These are phyloP conservation scores for Poecilia velifera DNA, from an alignment of 2,797 vertebrate species.

Conservation along the genomic window DNA sequence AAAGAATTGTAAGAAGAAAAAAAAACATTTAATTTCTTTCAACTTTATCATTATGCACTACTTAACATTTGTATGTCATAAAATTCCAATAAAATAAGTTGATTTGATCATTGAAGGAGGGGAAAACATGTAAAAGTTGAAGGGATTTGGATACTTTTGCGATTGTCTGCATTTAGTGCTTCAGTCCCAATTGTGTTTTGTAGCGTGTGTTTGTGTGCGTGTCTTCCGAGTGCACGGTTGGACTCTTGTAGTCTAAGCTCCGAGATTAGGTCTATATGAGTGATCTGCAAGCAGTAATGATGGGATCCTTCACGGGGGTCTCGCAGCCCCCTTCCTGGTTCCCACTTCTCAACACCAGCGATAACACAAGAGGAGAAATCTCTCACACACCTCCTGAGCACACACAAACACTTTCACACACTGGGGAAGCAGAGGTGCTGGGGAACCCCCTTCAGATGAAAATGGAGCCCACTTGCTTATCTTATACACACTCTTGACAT, in stretches of 20 bases:
- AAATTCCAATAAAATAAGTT: neutral
- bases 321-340: constrained; percentile 50
- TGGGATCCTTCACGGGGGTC: constrained; percentile 40
- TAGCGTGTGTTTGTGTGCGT: neutral
- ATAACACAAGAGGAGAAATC: constrained; percentile 64
- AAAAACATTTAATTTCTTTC: neutral
- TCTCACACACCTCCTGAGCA: constrained; percentile 26
- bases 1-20: neutral
- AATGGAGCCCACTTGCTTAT: constrained; percentile 53
- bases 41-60: neutral
- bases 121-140: neutral
- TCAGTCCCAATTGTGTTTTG: too few relatives aligned
- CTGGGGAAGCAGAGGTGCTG: constrained; percentile 49
- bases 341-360: constrained; percentile 68
- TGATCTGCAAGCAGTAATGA: constrained; percentile 15
- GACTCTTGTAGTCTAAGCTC: neutral
- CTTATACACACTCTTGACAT: constrained; percentile 37
- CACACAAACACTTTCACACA: constrained; percentile 34
- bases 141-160: neutral
- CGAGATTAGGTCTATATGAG: neutral
- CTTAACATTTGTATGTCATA: neutral
- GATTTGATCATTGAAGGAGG: too few relatives aligned
- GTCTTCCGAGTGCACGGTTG: neutral
- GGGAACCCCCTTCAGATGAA: constrained; percentile 56
- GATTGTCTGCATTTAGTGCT: neutral